Base-by-base conservation (phyloP, 30 jellyfish, hydroid and myxozoan genomes). In the Hydra vulgaris region DNA sequence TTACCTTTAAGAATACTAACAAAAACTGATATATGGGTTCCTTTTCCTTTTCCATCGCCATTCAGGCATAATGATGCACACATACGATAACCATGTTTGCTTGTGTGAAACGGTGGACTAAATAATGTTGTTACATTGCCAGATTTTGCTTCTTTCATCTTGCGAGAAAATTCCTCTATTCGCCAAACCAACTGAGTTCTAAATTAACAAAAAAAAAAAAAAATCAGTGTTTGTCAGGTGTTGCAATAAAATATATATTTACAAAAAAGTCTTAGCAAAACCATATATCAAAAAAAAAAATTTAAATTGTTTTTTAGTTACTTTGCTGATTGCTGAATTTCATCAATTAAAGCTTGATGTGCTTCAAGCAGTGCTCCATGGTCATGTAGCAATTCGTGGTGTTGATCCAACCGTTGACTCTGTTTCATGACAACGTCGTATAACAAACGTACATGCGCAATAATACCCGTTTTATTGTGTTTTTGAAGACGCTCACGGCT, bases 31-130 rank as follows among this genome's bases (percentile, higher is more conserved):
- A 92, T 81, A 80, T 92, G 98, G 23, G 98, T 87, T 70, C 98
- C 98, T 55, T 92, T 92, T 83, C 98, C 98, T 75, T 92, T 92
- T 15, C 98, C 98, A 87, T 92, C 98, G 23, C 98, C 98, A 72
- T 92, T 92, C 76, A 92, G 71, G 71, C 98, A 92, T 18, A 87
- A 86, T 26, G 98, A 92, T 0, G 98, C 98, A 18, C 89, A 83
- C 70, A 92, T 66, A 22, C 98, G 78, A 83, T 92, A 92, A 7
- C 98, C 98, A 70, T 92, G 98, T 54, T 87, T 87, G 85, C 96
- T 92, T 54, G 98, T 92, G 18, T 95, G 84, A 74, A 92, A 92
- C 22, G 96, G 94, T 55, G 98, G 98, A 77, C 98, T 92, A 85
- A 92, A 92, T 82, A 92, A 73, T 16, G 98, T 92, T n/a, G 95